Base-by-base conservation (phyloP, 53 echinoderm and acorn worm species). In the Echinarachnius parma region DNA sequence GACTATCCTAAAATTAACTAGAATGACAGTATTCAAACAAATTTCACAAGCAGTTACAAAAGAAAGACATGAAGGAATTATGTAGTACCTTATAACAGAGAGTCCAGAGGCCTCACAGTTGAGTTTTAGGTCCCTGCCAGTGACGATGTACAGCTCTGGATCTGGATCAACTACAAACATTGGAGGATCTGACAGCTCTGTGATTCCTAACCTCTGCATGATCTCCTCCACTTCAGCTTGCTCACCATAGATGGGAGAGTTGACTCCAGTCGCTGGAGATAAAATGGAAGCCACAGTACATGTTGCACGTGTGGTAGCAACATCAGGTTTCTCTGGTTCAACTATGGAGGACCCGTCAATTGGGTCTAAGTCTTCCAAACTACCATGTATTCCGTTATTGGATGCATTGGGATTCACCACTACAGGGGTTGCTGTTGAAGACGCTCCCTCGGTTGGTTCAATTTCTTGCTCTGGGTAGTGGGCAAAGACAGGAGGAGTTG, bases 91-190 rank as follows among this genome's bases (percentile, higher is more conserved):
- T 20, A 53, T 53, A 35, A 69, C 53, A 11, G 53, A 34, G 4
- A 21, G 32, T 19, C 54, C 70, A 34, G 70, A 69, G 5, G 70
- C 70, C 34, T 69, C 35, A 53, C 70, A 69, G 34, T 50, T 14
- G 32, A 69, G 53, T 2, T 69, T 10, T 5, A 69, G 70, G 53
- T 50, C 34, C 35, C 14, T 30, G 1, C 53, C 53, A 34, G 14
- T 27, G 19, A 69, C 53, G 31, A 69, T 50, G 35, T 69, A 69
- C 11, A 53, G 13, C 13, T 69, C 70, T 35, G 52, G 52, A 21
- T 53, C 34, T 31, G 70, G 70, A 34, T 69, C 31, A 19, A 69
- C 24, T 14, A 69, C 34, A 19, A 69, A 69, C 10, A 34, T 16
- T 53, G 70, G 70, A 13, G 34, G 35, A 9, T 50, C 25, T 20